Base-by-base conservation (phyloP, 2,888 invertebrate species). In the Agriopis marginaria region DNA sequence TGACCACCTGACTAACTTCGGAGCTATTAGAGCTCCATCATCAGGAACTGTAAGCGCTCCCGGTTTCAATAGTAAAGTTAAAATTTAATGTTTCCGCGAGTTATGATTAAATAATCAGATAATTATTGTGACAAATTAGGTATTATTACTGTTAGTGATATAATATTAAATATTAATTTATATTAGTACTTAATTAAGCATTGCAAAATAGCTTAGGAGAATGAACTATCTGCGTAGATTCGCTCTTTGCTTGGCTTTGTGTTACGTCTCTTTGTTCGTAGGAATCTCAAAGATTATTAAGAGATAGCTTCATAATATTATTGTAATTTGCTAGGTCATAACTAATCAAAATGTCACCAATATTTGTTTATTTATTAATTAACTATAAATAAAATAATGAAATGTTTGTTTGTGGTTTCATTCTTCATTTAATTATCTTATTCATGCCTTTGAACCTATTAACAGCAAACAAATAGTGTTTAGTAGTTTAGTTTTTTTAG, bases 211-310 rank as follows among this genome's bases (percentile, higher is more conserved):
- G 12, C 39, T 14, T 42, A 44, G 44, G n/a, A 55, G 40, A 55
- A 55, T 55, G 7, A 55, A 40, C 40, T 42, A 10, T 56, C 9
- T 17, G 7, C 14, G 56, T 44, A 56, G 56, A 44, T 56, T 56
- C 23, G 17, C 44, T 56, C 53, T 39, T 53, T 3, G 55, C 40
- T 44, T 12, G 11, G 17, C 56, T 56, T 44, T 12, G 56, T 56
- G 44, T 56, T 56, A 51, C 23, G 56, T 56, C 17, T 56, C 44
- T 60, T 32, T 51, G 47, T 39, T 49, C 39, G 32, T 49, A 60
- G 49, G 60, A 60, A 49, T 60, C 50, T 49, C 56, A 56, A 44
- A 17, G 56, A 44, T 42, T 55, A 14, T 55, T 55, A 14, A 10
- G 17, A 5, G 32, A n/a, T 49, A 50, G 2, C 23, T 51, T 23